Evolutionary conservation across 1,140 invertebrate species (phyloP).

Genomic region (Scaptomyza pallida): DNA sequence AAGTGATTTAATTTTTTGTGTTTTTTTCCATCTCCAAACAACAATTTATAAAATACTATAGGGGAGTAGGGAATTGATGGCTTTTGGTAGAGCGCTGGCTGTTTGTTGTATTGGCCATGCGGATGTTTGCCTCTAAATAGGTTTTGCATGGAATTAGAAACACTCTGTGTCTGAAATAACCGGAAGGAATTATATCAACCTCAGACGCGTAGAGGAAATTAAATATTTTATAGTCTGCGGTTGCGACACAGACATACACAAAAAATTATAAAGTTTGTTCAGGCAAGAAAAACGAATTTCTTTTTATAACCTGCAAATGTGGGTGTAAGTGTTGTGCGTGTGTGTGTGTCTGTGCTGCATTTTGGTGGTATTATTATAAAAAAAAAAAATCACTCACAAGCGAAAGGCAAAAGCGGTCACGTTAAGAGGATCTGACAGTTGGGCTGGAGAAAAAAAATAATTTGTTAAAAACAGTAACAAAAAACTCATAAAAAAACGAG

Average conservation of each 20-base stretch:
- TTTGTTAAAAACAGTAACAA: slow-evolving; percentile 41
- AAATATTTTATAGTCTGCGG: slow-evolving; percentile 81
- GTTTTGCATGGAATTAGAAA: slow-evolving; percentile 71
- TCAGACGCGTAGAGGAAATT: slow-evolving; percentile 68
- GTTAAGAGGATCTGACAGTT: slow-evolving; percentile 68
- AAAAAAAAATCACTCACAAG: slow-evolving; percentile 36
- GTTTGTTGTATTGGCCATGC: slow-evolving; percentile 31
- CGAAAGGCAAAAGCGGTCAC: slow-evolving; percentile 33
- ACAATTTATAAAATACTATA: slow-evolving; percentile 4
- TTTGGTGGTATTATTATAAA: slow-evolving; percentile 55
- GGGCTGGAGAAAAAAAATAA: slow-evolving; percentile 13
- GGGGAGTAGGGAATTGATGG: slow-evolving; percentile 9
- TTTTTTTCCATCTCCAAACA: slow-evolving; percentile 30
- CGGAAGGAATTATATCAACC: slow-evolving; percentile 75
- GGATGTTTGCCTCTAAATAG: slow-evolving; percentile 56
- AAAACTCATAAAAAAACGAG: slow-evolving; percentile 41
- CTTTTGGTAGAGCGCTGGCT: background rate
- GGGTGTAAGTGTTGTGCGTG: slow-evolving; percentile 38
- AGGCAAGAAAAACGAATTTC: slow-evolving; percentile 46
- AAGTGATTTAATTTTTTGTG: slow-evolving; percentile 68
- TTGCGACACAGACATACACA: slow-evolving; percentile 37
- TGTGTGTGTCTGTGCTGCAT: slow-evolving; percentile 52
- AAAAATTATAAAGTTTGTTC: slow-evolving; percentile 74
- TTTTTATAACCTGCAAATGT: slow-evolving; percentile 14
- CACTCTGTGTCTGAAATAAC: slow-evolving; percentile 69